Percentiles rank a stretch among this genome's conserved stretches.
phyloP scores from a whole-genome alignment of 1,140 invertebrate species.

The Penaeus chinensis region DNA sequence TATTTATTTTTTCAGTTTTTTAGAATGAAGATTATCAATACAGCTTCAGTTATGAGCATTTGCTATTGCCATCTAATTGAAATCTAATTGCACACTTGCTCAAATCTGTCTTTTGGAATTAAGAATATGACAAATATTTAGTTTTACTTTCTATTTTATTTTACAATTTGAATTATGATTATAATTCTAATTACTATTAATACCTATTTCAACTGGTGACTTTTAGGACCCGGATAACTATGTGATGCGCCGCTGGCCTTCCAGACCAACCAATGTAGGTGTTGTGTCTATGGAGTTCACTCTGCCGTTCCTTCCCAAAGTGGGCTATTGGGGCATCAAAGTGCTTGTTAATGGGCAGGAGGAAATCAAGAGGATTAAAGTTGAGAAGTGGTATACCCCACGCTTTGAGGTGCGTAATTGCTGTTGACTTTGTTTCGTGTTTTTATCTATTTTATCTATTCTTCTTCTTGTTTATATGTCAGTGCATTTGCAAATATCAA shows the following conservation, averaged over 20 bases:
- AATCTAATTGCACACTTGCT: too few species aligned
- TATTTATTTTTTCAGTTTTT: too few species aligned
- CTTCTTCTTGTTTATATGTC: too few species aligned
- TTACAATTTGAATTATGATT: neutral
- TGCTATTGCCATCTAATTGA: too few species aligned
- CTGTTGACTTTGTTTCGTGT: neutral
- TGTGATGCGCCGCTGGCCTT: constrained; percentile 72
- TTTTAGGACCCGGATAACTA: constrained; percentile 70
- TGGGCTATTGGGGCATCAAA: constrained; percentile 71
- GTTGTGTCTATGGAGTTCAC: constrained; percentile 63
- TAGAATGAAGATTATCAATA: too few species aligned
- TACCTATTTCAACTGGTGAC: neutral
- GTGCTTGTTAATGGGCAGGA: constrained; percentile 69
- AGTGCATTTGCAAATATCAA: too few species aligned
- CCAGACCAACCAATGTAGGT: constrained; percentile 70
- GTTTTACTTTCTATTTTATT: too few species aligned
- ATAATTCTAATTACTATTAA: constrained; percentile 27
- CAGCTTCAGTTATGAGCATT: too few species aligned
- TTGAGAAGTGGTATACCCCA: constrained; percentile 71
- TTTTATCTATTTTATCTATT: neutral
- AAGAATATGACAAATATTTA: too few species aligned
- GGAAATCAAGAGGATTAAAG: constrained; percentile 69
- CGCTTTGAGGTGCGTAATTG: constrained; percentile 68
- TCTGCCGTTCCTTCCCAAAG: constrained; percentile 66
- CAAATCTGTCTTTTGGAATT: too few species aligned